phyloP scores from a whole-genome alignment of 1,140 invertebrate genomes.

The Heliothis subflexa region DNA sequence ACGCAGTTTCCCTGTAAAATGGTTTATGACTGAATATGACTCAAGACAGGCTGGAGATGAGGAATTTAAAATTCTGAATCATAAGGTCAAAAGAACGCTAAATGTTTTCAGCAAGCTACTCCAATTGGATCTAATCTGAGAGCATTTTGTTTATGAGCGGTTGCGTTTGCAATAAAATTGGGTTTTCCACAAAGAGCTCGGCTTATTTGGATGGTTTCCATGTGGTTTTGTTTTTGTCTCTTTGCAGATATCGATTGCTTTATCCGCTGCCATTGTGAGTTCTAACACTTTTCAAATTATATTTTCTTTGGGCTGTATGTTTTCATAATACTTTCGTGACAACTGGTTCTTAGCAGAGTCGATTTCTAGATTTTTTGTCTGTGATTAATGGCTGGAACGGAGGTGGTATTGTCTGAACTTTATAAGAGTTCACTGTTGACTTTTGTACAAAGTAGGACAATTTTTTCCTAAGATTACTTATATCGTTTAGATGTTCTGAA shows the following conservation, averaged over 20 bases:
- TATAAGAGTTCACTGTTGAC: no score
- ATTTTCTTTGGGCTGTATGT: background rate
- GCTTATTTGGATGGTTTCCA: background rate
- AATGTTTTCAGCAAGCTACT: background rate
- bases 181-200: background rate
- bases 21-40: slow-evolving; percentile 16
- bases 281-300: no score
- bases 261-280: background rate
- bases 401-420: background rate
- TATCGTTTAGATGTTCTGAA: no score
- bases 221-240: background rate
- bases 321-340: background rate
- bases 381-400: background rate
- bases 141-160: background rate
- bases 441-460: background rate
- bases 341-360: background rate
- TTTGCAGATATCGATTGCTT: background rate
- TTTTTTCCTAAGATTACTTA: background rate
- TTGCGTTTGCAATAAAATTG: background rate
- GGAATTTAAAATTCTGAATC: slow-evolving; percentile 6
- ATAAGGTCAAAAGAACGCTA: background rate
- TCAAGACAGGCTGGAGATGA: background rate
- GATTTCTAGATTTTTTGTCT: background rate
- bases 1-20: slow-evolving; percentile 18
- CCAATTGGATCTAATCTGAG: background rate